Conservation (phyloP, 2,113 vertebrate genomes). For the Alaudala cheleensis region DNA sequence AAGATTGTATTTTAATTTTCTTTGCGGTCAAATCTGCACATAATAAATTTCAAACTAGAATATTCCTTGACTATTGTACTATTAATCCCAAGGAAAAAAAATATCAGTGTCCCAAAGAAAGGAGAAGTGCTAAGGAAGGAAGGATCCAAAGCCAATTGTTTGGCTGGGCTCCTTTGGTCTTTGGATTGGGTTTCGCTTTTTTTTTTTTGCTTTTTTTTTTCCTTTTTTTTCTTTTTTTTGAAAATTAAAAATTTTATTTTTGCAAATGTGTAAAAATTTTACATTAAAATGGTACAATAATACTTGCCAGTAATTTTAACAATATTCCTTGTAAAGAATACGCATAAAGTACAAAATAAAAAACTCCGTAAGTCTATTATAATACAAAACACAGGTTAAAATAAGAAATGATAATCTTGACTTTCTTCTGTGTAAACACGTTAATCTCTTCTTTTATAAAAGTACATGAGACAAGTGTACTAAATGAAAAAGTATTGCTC, state of each 20-base stretch:
- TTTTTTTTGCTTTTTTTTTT: constrained; percentile 51
- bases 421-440: constrained; percentile 80
- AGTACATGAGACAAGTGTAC: constrained; percentile 69
- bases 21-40: neutral
- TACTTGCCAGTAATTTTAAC: constrained; percentile 89
- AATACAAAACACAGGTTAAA: constrained; percentile 94
- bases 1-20: neutral
- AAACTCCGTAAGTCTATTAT: constrained; percentile 73
- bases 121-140: constrained; percentile 36
- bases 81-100: neutral
- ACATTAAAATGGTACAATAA: constrained; percentile 93
- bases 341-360: constrained; percentile 84
- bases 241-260: constrained; percentile 84
- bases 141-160: constrained; percentile 11
- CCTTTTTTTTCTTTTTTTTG: constrained; percentile 75
- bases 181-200: neutral
- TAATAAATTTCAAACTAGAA: neutral
- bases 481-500: constrained; percentile 68
- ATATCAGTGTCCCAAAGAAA: neutral
- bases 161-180: neutral
- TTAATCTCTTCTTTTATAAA: constrained; percentile 69
- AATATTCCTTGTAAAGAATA: constrained; percentile 93
- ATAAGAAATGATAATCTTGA: constrained; percentile 73
- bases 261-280: constrained; percentile 91
- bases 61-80: neutral